Base-by-base conservation (phyloP, 2,113 vertebrate genomes). In the Penelope pileata region DNA sequence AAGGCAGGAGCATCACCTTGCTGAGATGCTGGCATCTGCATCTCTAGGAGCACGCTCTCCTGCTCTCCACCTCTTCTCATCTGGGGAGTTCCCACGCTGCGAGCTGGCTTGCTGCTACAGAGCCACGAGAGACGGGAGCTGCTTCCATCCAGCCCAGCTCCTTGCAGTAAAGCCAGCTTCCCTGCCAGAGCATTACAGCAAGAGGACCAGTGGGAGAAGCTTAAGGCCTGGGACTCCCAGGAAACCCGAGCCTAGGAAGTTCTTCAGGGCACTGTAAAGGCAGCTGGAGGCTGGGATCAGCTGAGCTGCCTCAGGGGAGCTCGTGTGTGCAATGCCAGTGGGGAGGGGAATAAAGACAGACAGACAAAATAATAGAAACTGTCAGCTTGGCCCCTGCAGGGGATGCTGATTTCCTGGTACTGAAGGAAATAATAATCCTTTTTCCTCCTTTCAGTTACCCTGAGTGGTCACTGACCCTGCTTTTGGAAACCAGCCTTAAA, bases 361-460 rank as follows among this genome's bases (percentile, higher is more conserved):
- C 12, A 59, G 56, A 59, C 26, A 40, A 17, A 32, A 58, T 72
- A 78, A 68, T 13, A 73, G 66, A 56, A 95, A 67, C 19, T 29
- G 74, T 60, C 82, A 90, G 56, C 36, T 58, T 66, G 51, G 78
- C 69, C 85, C 86, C 85, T 8, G 0, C 2, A 50, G 78, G 74
- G 43, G 75, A 87, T n/a, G 42, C 63, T 73, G 70, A 56, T 82
- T 82, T 80, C 87, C 92, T 67, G 60, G 79, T 56, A 77, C 91
- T 62, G 62, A 79, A 96, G 83, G 38, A 67, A 87, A 45, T 50
- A 54, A 21, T 19, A 36, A 54, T 90, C 64, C 53, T 88, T 88
- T 50, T 80, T 93, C 85, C 76, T 87, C 77, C 79, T 90, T 88
- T 50, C 85, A 45, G 67, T 36, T 72, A 81, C 86, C 85, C 95